phyloP scores from a whole-genome alignment of 2,888 invertebrate genomes.

The Mythimna pallens region DNA sequence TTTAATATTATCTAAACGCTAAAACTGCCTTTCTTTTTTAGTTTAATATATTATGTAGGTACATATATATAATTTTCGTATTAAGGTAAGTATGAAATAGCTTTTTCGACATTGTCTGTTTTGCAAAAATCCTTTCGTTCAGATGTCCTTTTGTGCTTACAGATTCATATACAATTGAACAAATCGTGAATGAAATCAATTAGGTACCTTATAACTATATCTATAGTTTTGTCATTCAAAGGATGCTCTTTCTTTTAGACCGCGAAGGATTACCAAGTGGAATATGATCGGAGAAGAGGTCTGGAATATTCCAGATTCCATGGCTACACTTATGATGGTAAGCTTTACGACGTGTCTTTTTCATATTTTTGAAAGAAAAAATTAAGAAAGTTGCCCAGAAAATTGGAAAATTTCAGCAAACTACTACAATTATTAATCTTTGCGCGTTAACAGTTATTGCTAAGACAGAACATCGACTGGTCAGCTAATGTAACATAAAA shows the following conservation, averaged over 20 bases:
- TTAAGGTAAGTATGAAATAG: too few species aligned
- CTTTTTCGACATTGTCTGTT: neutral
- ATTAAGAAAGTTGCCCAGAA: too few species aligned
- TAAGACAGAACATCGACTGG: too few species aligned
- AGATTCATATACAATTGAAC: neutral
- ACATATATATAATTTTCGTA: too few species aligned
- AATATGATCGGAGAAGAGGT: conserved; percentile 95
- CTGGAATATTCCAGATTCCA: conserved; percentile 97
- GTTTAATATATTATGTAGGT: too few species aligned
- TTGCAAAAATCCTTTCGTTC: neutral
- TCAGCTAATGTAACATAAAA: neutral
- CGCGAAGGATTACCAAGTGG: conserved; percentile 95
- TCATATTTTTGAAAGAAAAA: too few species aligned
- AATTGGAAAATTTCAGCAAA: too few species aligned
- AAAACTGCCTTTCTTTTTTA: too few species aligned
- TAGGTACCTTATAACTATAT: too few species aligned
- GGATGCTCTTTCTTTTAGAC: conserved; percentile 91
- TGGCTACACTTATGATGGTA: conserved; percentile 99
- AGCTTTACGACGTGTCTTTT: conserved; percentile 28
- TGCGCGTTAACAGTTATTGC: too few species aligned
- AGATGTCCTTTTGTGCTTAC: neutral
- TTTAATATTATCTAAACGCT: too few species aligned
- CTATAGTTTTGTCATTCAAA: neutral
- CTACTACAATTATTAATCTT: too few species aligned
- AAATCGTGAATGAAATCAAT: neutral